Evolutionary conservation across 1,140 invertebrate genomes (phyloP), one percentile per base, ranked within the genome.

Genomic region (Tetramorium alpestre): DNA sequence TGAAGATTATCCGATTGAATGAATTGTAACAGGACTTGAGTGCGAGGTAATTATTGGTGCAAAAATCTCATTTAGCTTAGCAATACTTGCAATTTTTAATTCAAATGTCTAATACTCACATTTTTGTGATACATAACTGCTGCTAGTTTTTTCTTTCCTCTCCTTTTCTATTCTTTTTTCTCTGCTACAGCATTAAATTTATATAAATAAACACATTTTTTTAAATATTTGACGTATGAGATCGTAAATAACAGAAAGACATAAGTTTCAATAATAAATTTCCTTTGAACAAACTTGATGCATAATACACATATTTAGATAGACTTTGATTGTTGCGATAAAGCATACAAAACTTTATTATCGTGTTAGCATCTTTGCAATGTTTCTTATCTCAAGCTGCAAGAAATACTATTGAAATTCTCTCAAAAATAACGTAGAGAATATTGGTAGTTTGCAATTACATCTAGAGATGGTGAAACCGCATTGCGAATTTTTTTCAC

Each of bases 381-480:
- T 41, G 25, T n/a, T 67, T 80, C 60, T 80, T 38, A 38, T 22
- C 18, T 67, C 18, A 33, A 80, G n/a, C 3, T 18, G 16, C 62
- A 13, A 44, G 44, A 13, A 51, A 69, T 18, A 80, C 3, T 58
- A 25, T 28, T 38, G 41, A 69, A 64, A 64, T 69, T 18, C 60
- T 72, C 44, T 75, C 49, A 13, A 77, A 65, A 65, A 10, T 38
- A 65, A 38, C 76, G 22, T 72, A n/a, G 25, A 69, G 47, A 77
- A 56, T 8, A 80, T 56, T 44, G 60, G 87, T 75, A 89, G 87
- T 89, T 89, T 86, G 76, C 62, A 76, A 76, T 88, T 84, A 58
- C 28, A 58, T 38, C 18, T 51, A 62, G 69, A 82, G 54, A 64
- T 54, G 54, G 38, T 54, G 33, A 73, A 85, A 73, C 65, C 60